These are phyloP conservation scores for Ryuthela nishihirai DNA, from an alignment of 2,888 invertebrate species.

Conservation along the genomic window DNA sequence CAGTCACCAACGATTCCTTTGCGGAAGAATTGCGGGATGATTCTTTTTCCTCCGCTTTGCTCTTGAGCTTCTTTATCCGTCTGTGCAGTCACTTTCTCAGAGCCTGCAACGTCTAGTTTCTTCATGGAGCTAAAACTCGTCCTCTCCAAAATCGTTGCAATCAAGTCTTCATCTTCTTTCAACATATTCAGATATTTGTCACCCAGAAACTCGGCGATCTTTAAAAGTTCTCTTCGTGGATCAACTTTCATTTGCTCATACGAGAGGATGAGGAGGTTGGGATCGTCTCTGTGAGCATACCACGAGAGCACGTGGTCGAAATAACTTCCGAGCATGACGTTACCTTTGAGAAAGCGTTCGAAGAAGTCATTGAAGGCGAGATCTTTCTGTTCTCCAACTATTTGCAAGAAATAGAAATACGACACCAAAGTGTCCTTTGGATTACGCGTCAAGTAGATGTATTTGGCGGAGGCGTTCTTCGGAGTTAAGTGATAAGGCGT, in stretches of 20 bases:
- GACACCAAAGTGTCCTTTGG: constrained; percentile 52
- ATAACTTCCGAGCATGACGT: constrained; percentile 41
- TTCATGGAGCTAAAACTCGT: constrained; percentile 6
- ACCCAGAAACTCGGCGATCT: constrained; percentile 39
- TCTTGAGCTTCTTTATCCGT: no score
- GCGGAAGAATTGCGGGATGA: no score
- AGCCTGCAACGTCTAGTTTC: no score
- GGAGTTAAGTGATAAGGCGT: neutral
- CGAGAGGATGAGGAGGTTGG: constrained; percentile 48
- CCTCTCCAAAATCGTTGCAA: neutral
- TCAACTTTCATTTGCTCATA: constrained; percentile 50
- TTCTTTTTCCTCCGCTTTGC: no score
- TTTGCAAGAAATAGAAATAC: constrained; percentile 48
- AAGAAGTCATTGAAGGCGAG: constrained; percentile 49
- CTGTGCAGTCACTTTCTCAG: no score
- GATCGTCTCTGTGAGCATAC: constrained; percentile 39
- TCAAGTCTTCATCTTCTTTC: neutral
- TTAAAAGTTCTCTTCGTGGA: no score
- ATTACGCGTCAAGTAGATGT: constrained; percentile 52
- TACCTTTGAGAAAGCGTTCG: constrained; percentile 48
- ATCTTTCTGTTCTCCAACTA: neutral
- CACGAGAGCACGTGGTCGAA: no score
- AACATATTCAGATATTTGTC: neutral
- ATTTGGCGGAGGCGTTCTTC: constrained; percentile 42
- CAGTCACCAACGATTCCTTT: no score